Base-by-base conservation (phyloP, 2,113 vertebrate species). In the Cebidichthys violaceus region DNA sequence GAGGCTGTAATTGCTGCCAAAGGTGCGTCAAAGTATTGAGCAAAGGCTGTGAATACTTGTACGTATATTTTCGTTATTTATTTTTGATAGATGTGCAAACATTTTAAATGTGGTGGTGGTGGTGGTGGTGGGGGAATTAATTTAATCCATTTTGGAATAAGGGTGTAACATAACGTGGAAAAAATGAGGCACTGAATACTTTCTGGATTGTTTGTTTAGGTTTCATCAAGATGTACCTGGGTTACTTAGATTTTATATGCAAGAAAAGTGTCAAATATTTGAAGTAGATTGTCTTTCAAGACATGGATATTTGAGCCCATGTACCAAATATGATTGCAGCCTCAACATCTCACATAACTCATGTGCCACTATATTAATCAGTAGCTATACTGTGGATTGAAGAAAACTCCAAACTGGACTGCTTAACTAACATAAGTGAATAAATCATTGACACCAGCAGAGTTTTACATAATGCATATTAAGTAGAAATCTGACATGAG, bases 391-490 rank as follows among this genome's bases (percentile, higher is more conserved):
- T 8, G 14, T 29, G 15, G 39, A 27, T 59, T 72, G 17, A 47
- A 31, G 6, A 20, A 14, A 45, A 64, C 15, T 71, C 29, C 8
- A 18, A 64, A 37, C 29, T 27, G 18, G 22, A 54, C 14, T 39
- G 9, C 18, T 50, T 20, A 50, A 59, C 2, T 9, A 73, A 1
- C 68, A 31, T 27, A 24, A 52, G 9, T 66, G 2, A 60, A 60
- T 41, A 71, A 66, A 47, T 37, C 9, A 57, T 31, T 14, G 37
- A 75, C 65, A 59, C 57, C 6, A 67, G 20, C 43, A 13, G 29
- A 50, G 71, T 69, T 71, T 87, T 33, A 75, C 54, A 76, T 14
- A 73, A 62, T 76, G 67, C 68, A 54, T 37, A 29, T 57, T 29
- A 24, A 45, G 31, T 67, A 45, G 5, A 70, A 60, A 71, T 43